Evolutionary conservation across 2,113 vertebrate species (phyloP).

Genomic region (Sprattus sprattus): DNA sequence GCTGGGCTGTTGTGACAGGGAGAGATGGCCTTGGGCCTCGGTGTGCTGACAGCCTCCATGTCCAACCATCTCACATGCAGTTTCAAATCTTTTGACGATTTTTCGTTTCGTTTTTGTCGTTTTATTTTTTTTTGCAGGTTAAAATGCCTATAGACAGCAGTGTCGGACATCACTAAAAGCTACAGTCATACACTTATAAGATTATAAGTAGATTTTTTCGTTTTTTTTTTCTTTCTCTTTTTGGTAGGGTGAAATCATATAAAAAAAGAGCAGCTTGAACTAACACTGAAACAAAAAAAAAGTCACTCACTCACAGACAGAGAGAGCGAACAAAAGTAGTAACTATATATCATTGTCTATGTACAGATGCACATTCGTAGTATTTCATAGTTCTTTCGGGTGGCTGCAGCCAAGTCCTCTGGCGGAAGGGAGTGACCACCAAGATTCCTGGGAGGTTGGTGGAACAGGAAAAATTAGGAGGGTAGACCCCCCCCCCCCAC

Average conservation of each 20-base stretch:
- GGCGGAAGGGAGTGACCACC: background rate
- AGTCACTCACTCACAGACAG: slow-evolving; percentile 70
- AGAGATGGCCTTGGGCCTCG: slow-evolving; percentile 62
- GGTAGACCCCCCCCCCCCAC: background rate
- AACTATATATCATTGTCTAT: slow-evolving; percentile 76
- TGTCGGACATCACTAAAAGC: slow-evolving; percentile 81
- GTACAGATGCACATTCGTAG: slow-evolving; percentile 94
- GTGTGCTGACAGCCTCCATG: slow-evolving; percentile 75
- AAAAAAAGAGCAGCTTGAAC: slow-evolving; percentile 83
- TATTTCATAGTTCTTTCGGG: slow-evolving; percentile 67
- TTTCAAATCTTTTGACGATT: slow-evolving; percentile 23
- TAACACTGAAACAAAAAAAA: slow-evolving; percentile 74
- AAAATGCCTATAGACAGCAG: slow-evolving; percentile 89
- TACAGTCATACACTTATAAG: slow-evolving; percentile 68
- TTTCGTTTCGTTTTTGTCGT: background rate
- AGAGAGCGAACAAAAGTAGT: slow-evolving; percentile 42
- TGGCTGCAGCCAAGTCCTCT: slow-evolving; percentile 65
- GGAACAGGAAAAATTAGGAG: background rate
- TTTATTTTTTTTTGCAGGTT: slow-evolving; percentile 61
- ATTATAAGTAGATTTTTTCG: slow-evolving; percentile 50
- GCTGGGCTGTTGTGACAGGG: slow-evolving; percentile 74
- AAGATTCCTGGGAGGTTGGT: slow-evolving; percentile 63
- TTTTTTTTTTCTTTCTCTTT: slow-evolving; percentile 53
- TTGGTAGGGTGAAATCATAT: slow-evolving; percentile 69
- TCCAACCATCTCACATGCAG: slow-evolving; percentile 92